Base-by-base conservation (phyloP, 2,113 vertebrate species). In the Phalacrocorax brasilianus region DNA sequence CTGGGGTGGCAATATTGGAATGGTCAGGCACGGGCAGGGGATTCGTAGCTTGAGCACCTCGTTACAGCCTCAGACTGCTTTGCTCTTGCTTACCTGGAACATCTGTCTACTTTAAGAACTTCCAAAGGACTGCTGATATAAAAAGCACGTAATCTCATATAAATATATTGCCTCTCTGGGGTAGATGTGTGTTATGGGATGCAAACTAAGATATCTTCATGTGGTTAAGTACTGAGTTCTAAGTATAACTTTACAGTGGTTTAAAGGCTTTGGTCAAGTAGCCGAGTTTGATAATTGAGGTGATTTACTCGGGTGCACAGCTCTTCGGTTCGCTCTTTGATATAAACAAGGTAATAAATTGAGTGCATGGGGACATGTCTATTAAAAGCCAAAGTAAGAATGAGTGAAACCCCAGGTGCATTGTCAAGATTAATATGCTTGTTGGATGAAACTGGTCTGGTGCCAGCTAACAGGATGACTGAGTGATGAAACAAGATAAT, bases 21-120 rank as follows among this genome's bases (percentile, higher is more conserved):
- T 4, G 11, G 42, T 12, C 23, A 3, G 5, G 22, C 22, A 0
- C 0, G 4, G n/a, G 1, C 16, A 5, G 56, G 33, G 28, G 3
- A 5, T 15, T 44, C 38, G 66, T 12, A 7, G 9, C 52, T 28
- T 5, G 12, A 26, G 47, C 44, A 10, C 30, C 0, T 18, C 1
- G 1, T 47, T 32, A 3, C 10, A 15, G 28, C 50, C 72, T n/a
- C 14, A 23, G 1, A 2, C 52, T 1, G 32, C 73, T 50, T 5
- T 14, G 5, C 55, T 28, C 19, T 3, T 18, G 13, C 50, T 35
- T 4, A 6, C 56, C 42, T 52, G 56, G 40, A 13, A 1, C 55
- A 16, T 53, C 65, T 10, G 2, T 18, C 38, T 33, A 0, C 58
- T 27, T 35, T 4, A 16, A 50, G 56, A 81, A 1, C 63, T 38